Percentiles rank a stretch among this genome's conserved stretches.
Conservation (phyloP, 1,140 invertebrate genomes). For the Anagrus nilaparvatae region DNA sequence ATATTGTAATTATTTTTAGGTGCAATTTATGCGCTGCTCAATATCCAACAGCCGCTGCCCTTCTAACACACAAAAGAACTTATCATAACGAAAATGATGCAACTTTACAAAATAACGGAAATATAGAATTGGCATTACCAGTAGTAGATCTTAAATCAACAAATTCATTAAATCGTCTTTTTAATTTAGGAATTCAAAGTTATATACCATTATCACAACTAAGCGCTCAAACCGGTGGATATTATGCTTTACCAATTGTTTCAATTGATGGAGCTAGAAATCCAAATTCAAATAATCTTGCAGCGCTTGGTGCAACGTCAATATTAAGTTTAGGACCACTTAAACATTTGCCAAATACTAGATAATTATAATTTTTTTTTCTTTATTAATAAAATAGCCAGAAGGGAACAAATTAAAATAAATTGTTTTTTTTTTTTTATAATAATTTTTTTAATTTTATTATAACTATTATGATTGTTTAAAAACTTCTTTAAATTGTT, state of each 20-base stretch:
- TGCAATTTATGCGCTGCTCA: slow-evolving; percentile 62
- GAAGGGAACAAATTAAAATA: slow-evolving; percentile 1
- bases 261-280: slow-evolving; percentile 55
- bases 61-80: slow-evolving; percentile 57
- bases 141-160: slow-evolving; percentile 61
- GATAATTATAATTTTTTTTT: background rate
- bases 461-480: too few relatives aligned
- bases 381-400: slow-evolving; percentile 4
- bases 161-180: slow-evolving; percentile 50
- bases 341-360: slow-evolving; percentile 48
- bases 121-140: slow-evolving; percentile 56
- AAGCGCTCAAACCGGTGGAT: slow-evolving; percentile 49
- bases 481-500: too few relatives aligned
- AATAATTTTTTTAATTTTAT: too few relatives aligned
- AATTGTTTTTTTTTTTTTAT: too few relatives aligned
- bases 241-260: slow-evolving; percentile 62
- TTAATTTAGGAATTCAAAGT: slow-evolving; percentile 57
- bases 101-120: slow-evolving; percentile 27
- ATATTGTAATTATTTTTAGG: slow-evolving; percentile 33
- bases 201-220: slow-evolving; percentile 61
- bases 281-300: slow-evolving; percentile 47
- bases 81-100: slow-evolving; percentile 50
- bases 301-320: slow-evolving; percentile 54
- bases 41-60: slow-evolving; percentile 54
- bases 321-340: slow-evolving; percentile 59